Percentiles rank a stretch among this genome's conserved stretches.
These are phyloP conservation scores for Cacoxenus indagator DNA, from an alignment of 2,888 invertebrate genomes.

Conservation along the genomic window DNA sequence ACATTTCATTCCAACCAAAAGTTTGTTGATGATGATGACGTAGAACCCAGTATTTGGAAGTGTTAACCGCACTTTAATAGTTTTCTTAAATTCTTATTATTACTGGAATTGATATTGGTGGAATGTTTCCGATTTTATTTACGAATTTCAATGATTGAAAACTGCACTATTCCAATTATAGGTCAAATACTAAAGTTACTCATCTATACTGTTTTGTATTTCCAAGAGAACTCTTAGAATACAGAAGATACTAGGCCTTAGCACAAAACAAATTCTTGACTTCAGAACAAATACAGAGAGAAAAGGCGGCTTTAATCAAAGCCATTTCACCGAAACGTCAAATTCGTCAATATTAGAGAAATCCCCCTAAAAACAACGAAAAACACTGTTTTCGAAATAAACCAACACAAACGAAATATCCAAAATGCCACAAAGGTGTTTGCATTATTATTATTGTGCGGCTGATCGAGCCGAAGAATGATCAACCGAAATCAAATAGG, in stretches of 20 bases:
- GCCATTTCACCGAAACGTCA: conserved; percentile 13
- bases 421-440: conserved; percentile 10
- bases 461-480: conserved; percentile 2
- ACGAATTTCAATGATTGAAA: too few relatives aligned
- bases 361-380: background rate
- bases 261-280: conserved; percentile 15
- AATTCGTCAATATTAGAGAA: conserved; percentile 9
- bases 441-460: conserved; percentile 6
- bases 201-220: too few relatives aligned
- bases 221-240: too few relatives aligned
- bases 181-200: too few relatives aligned
- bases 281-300: conserved; percentile 6
- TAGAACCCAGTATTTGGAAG: too few relatives aligned
- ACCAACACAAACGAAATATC: background rate
- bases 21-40: too few relatives aligned
- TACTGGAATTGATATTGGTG: too few relatives aligned
- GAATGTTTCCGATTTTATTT: too few relatives aligned
- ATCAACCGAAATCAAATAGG: conserved; percentile 13
- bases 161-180: too few relatives aligned
- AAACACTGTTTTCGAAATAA: background rate
- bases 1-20: too few relatives aligned
- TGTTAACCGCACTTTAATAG: too few relatives aligned
- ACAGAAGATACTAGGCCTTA: background rate
- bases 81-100: too few relatives aligned
- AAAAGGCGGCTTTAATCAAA: conserved; percentile 14